A percentile compares a stretch with the other conserved stretches of the same genome.
Conservation (phyloP, 2,113 vertebrate genomes). For the Carassius carassius region DNA sequence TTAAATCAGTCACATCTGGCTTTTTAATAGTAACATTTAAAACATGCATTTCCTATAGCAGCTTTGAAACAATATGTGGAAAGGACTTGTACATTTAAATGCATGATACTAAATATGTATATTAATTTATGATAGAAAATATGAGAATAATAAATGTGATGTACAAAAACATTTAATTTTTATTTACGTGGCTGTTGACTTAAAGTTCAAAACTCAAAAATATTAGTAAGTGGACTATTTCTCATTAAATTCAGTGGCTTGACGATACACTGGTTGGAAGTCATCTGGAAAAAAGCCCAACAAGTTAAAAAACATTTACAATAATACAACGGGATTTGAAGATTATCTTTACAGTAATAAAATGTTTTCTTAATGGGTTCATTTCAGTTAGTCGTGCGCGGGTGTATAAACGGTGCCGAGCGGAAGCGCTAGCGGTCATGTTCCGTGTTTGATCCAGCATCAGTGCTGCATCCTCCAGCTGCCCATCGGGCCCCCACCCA, state of each 20-base stretch:
- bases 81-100: background rate
- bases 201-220: background rate
- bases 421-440: slow-evolving; percentile 12
- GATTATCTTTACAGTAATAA: background rate
- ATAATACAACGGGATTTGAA: background rate
- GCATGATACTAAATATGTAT: background rate
- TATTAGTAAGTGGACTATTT: background rate
- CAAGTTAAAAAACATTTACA: background rate
- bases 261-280: background rate
- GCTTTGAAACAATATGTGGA: background rate
- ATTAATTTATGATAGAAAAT: background rate
- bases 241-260: background rate
- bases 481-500: slow-evolving; percentile 58
- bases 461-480: slow-evolving; percentile 66
- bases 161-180: background rate
- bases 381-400: background rate
- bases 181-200: background rate
- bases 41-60: background rate
- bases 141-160: background rate
- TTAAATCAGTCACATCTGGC: background rate
- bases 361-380: background rate
- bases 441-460: slow-evolving; percentile 54
- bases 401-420: background rate
- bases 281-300: background rate
- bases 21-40: background rate